These are phyloP conservation scores for Heliothis subflexa DNA, from an alignment of 1,140 invertebrate genomes.

Conservation along the genomic window DNA sequence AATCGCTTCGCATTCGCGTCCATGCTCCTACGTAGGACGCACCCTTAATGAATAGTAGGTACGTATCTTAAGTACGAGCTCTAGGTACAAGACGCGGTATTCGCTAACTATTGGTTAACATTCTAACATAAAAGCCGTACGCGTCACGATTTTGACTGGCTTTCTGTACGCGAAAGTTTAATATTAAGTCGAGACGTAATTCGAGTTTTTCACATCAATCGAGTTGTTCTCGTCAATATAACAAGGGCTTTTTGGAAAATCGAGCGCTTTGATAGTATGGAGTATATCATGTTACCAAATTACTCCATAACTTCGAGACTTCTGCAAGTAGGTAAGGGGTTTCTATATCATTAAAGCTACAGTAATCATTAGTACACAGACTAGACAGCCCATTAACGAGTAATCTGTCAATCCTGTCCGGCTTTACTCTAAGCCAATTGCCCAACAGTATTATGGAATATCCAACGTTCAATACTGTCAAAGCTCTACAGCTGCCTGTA, in stretches of 20 bases:
- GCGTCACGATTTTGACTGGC: conserved; percentile 3
- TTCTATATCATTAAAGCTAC: not conserved
- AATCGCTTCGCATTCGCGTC: too few relatives aligned
- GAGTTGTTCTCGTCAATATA: too few relatives aligned
- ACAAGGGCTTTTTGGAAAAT: too few relatives aligned
- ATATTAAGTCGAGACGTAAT: not conserved
- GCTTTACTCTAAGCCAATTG: conserved; percentile 10
- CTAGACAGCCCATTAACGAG: conserved; percentile 9
- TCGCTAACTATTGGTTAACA: conserved; percentile 35
- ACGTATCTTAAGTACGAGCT: conserved; percentile 21
- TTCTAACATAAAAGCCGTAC: not conserved
- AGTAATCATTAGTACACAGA: not conserved
- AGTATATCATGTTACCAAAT: not conserved
- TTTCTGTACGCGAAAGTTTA: not conserved
- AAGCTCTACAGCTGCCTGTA: conserved; percentile 1
- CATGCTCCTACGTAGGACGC: too few relatives aligned
- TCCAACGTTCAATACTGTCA: conserved; percentile 20
- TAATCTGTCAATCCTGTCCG: conserved; percentile 12
- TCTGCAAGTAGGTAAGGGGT: not conserved
- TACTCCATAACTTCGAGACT: not conserved
- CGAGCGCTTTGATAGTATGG: too few relatives aligned
- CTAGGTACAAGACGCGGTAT: conserved; percentile 23
- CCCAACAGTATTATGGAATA: conserved; percentile 15
- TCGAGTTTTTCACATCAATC: not conserved
- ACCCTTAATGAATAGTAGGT: conserved; percentile 22